Conservation (phyloP, 2,113 vertebrate genomes). For the Girardinichthys multiradiatus region DNA sequence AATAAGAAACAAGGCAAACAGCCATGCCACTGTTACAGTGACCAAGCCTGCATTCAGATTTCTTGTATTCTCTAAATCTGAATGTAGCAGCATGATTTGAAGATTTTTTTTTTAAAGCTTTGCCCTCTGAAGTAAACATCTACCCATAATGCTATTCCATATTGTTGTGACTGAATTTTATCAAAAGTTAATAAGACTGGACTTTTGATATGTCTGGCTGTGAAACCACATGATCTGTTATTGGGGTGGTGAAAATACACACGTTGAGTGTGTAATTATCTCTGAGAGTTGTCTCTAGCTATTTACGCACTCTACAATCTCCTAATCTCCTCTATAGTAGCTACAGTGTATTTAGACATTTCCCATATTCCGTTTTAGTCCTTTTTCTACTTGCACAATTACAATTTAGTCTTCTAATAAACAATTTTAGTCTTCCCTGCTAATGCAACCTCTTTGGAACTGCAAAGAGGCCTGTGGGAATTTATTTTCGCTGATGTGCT, state of each 20-base stretch:
- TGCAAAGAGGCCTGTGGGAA: slow-evolving; percentile 20
- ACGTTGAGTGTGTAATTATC: slow-evolving; percentile 53
- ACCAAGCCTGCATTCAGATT: slow-evolving; percentile 3
- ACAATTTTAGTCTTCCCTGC: slow-evolving; percentile 34
- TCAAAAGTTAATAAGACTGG: slow-evolving; percentile 1
- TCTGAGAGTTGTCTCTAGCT: slow-evolving; percentile 29
- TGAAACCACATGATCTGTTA: slow-evolving; percentile 25
- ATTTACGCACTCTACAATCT: slow-evolving; percentile 37
- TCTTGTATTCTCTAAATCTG: slow-evolving; percentile 1
- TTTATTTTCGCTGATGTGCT: slow-evolving; percentile 51
- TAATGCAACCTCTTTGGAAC: slow-evolving; percentile 27
- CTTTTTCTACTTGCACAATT: slow-evolving; percentile 31
- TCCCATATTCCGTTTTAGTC: slow-evolving; percentile 11
- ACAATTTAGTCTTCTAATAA: slow-evolving; percentile 5
- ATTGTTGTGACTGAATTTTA: slow-evolving; percentile 18
- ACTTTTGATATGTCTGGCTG: slow-evolving; percentile 23
- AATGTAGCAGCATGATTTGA: neutral
- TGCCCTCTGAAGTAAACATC: neutral
- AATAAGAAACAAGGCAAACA: slow-evolving; percentile 4
- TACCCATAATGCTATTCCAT: neutral
- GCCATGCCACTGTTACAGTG: slow-evolving; percentile 3
- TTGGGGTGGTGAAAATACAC: slow-evolving; percentile 31
- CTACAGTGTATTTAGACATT: slow-evolving; percentile 36
- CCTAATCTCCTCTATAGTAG: slow-evolving; percentile 30
- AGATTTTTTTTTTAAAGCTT: neutral